These are phyloP conservation scores for Anarhynchus alexandrinus DNA, from an alignment of 2,113 vertebrate species.

Conservation along the genomic window DNA sequence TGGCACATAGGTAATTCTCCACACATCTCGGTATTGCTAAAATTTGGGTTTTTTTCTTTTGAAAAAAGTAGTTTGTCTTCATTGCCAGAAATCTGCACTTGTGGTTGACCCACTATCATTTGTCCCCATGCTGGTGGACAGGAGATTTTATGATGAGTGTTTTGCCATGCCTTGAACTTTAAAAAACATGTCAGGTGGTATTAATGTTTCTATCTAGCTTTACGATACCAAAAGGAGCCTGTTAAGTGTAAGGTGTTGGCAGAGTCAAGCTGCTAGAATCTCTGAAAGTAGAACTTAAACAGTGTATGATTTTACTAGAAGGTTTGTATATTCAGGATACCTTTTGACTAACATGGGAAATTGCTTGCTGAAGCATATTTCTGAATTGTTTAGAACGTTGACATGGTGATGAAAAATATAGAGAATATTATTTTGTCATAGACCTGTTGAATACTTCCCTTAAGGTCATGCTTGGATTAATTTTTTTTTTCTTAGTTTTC, in stretches of 20 bases:
- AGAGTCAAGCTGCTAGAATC: background rate
- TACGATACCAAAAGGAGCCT: background rate
- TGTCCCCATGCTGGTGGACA: background rate
- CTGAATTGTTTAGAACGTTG: background rate
- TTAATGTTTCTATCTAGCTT: background rate
- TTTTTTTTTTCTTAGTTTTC: background rate
- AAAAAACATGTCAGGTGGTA: background rate
- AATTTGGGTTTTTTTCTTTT: background rate
- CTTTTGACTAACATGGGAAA: background rate
- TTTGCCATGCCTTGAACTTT: background rate
- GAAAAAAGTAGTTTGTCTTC: background rate
- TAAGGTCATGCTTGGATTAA: background rate
- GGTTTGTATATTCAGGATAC: background rate
- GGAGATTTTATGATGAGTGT: background rate
- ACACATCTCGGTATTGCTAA: background rate
- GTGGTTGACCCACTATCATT: background rate
- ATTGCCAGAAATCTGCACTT: background rate
- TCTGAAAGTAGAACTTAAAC: background rate
- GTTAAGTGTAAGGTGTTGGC: background rate
- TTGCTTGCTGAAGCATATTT: background rate
- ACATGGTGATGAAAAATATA: background rate
- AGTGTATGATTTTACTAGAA: background rate
- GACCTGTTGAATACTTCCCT: background rate
- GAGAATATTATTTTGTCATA: background rate
- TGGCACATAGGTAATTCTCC: background rate